Percentiles rank a stretch among this genome's conserved stretches.
These are phyloP conservation scores for Lithophane socia DNA, from an alignment of 2,888 invertebrate species.

Conservation along the genomic window DNA sequence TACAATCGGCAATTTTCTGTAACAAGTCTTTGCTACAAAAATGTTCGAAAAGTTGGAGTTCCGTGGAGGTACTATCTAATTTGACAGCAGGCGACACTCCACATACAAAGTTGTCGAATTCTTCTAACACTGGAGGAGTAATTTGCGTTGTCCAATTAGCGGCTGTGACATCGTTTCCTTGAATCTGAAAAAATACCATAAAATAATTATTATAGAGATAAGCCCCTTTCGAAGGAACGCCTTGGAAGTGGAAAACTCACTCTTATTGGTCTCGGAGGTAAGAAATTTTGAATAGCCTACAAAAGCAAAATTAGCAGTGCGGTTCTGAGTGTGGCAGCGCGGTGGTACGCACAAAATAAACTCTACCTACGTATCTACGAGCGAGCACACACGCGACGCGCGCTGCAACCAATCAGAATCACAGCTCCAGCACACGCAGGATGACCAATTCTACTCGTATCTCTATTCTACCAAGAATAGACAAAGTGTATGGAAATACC, in stretches of 20 bases:
- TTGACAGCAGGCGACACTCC: not conserved
- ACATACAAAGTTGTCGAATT: not conserved
- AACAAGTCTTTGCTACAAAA: slow-evolving; percentile 46
- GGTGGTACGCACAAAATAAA: slow-evolving; percentile 12
- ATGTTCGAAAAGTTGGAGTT: slow-evolving; percentile 48
- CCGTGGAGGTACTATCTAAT: slow-evolving; percentile 19
- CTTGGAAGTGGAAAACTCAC: too few relatives aligned
- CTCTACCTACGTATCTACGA: slow-evolving; percentile 6
- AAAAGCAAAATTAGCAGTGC: not conserved
- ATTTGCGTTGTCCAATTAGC: not conserved
- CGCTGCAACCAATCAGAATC: slow-evolving; percentile 18
- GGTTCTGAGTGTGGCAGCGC: slow-evolving; percentile 12
- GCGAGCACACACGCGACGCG: slow-evolving; percentile 8
- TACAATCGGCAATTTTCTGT: slow-evolving; percentile 41
- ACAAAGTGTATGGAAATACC: too few relatives aligned
- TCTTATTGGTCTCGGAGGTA: not conserved
- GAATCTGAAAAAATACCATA: not conserved
- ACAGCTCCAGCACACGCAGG: not conserved
- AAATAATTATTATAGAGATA: not conserved
- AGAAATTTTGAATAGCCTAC: not conserved
- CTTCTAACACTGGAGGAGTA: not conserved
- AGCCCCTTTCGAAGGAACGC: too few relatives aligned
- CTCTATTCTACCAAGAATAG: too few relatives aligned
- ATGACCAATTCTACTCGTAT: slow-evolving; percentile 1
- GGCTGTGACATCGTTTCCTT: not conserved